phyloP scores from a whole-genome alignment of 2,888 invertebrate genomes.

The Scrobipalpa atriplicella region DNA sequence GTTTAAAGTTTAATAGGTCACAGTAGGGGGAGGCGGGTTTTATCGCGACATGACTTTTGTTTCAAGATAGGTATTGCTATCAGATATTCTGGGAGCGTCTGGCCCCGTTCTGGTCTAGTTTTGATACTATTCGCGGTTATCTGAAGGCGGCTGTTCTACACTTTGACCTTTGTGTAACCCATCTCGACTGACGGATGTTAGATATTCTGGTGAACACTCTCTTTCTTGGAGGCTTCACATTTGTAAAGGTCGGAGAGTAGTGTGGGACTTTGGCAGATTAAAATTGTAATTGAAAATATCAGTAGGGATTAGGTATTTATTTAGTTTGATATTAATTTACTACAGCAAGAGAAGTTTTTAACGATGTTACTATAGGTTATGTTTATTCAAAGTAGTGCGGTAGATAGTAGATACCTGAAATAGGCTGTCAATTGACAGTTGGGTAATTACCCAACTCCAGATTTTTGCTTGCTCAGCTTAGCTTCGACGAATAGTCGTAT shows the following conservation, averaged over 20 bases:
- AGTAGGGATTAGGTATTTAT: too few relatives aligned
- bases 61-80: slow-evolving; percentile 25
- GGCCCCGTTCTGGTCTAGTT: slow-evolving; percentile 12
- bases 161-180: slow-evolving; percentile 17
- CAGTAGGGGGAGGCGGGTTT: slow-evolving; percentile 37
- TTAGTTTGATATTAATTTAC: too few relatives aligned
- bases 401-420: too few relatives aligned
- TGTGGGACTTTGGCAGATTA: background rate
- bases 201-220: background rate
- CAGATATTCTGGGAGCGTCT: slow-evolving; percentile 27
- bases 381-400: too few relatives aligned
- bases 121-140: background rate
- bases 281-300: background rate
- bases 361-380: too few relatives aligned
- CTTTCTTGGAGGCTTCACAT: background rate
- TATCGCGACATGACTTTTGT: slow-evolving; percentile 31
- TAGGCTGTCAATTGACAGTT: too few relatives aligned
- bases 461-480: too few relatives aligned
- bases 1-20: slow-evolving; percentile 57
- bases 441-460: too few relatives aligned
- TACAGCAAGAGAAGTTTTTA: too few relatives aligned
- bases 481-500: too few relatives aligned
- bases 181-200: slow-evolving; percentile 11
- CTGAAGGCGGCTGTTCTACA: slow-evolving; percentile 19
- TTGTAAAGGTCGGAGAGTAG: background rate